Conservation (phyloP, 1,140 invertebrate genomes). For the Lordiphosa clarofinis region DNA sequence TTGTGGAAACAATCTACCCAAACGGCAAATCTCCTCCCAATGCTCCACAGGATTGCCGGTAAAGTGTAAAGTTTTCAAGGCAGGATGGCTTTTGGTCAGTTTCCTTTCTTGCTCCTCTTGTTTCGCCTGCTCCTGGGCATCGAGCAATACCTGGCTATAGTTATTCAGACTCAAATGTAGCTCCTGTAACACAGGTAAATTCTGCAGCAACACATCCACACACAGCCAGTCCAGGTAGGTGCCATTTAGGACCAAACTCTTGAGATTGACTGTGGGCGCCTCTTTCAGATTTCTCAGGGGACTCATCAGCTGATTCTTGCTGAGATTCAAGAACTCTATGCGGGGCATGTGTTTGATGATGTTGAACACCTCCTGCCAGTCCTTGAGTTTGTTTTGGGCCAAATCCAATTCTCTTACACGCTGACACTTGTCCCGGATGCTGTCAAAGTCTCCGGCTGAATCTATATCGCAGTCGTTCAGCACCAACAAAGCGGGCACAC, state of each 20-base stretch:
- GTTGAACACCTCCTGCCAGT: constrained; percentile 92
- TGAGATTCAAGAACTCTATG: constrained; percentile 93
- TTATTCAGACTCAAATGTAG: constrained; percentile 94
- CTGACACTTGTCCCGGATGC: constrained; percentile 89
- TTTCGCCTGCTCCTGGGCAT: constrained; percentile 70
- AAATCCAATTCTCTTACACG: constrained; percentile 93
- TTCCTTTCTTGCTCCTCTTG: constrained; percentile 29
- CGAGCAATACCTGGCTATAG: constrained; percentile 85
- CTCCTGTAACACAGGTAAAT: constrained; percentile 90
- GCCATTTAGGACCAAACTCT: constrained; percentile 91
- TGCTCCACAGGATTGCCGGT: constrained; percentile 90
- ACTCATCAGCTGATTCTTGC: constrained; percentile 90
- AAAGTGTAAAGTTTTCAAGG: constrained; percentile 89
- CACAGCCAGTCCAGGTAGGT: constrained; percentile 91
- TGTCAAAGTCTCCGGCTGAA: constrained; percentile 89
- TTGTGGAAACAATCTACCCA: constrained; percentile 91
- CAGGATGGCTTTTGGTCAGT: constrained; percentile 81
- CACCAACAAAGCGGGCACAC: constrained; percentile 90
- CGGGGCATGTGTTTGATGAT: constrained; percentile 92
- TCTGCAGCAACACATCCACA: constrained; percentile 87
- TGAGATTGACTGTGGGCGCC: constrained; percentile 83
- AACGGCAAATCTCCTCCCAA: constrained; percentile 90
- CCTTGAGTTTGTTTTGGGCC: constrained; percentile 91
- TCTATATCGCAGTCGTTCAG: constrained; percentile 94
- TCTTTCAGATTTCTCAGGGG: constrained; percentile 80